Percentiles rank a stretch among this genome's conserved stretches.
These are phyloP conservation scores for Coptodon bakossiorum DNA, from an alignment of 2,113 vertebrate species.

Conservation along the genomic window DNA sequence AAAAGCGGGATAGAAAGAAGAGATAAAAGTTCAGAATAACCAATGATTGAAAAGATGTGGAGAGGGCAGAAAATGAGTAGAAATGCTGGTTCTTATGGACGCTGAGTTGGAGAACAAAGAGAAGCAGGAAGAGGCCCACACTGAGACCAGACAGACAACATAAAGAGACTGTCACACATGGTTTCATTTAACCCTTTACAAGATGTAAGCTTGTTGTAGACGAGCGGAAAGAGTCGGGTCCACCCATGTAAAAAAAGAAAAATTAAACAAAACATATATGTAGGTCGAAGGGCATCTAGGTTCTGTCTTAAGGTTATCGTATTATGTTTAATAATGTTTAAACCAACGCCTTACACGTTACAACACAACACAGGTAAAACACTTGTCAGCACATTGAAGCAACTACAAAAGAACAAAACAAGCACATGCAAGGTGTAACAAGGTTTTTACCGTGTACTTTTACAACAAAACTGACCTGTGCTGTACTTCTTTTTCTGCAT, in stretches of 20 bases:
- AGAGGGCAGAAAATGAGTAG: neutral
- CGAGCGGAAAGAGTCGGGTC: neutral
- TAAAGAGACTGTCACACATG: constrained; percentile 36
- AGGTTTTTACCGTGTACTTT: neutral
- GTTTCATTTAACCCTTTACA: constrained; percentile 61
- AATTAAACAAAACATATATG: neutral
- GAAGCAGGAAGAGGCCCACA: constrained; percentile 49
- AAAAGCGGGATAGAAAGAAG: neutral
- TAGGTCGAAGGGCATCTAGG: neutral
- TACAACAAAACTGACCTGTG: neutral
- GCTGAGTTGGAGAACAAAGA: neutral
- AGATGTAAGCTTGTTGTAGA: constrained; percentile 3
- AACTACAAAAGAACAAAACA: neutral
- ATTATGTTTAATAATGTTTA: neutral
- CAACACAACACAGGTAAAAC: neutral
- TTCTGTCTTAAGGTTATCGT: neutral
- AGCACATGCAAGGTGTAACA: neutral
- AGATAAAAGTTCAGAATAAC: neutral
- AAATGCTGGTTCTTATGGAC: neutral
- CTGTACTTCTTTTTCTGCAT: neutral
- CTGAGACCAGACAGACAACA: constrained; percentile 35
- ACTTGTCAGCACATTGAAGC: neutral
- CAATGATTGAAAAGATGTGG: neutral
- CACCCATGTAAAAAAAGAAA: neutral
- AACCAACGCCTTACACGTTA: neutral